Base-by-base conservation (phyloP, 2,888 invertebrate genomes). In the Idaea aversata region DNA sequence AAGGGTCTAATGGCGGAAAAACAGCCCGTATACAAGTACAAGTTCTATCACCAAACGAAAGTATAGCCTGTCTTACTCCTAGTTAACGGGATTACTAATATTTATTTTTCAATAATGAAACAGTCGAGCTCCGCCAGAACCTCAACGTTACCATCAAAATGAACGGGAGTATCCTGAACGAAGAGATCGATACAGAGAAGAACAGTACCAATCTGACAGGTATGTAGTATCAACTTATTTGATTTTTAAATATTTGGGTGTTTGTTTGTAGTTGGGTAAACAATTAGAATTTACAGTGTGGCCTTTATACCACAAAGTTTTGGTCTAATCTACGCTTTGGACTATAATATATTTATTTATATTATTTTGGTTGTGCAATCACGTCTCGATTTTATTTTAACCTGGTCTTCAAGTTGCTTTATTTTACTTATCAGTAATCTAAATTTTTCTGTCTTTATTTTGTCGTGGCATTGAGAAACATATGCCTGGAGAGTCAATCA, bases 161-260 rank as follows among this genome's bases (percentile, higher is more conserved):
- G 69, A 69, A 47, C 78, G 79, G 4, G 88, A 89, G 68, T 88
- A 77, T 71, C 81, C 79, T 6, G 91, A 88, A 60, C 86, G 85
- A 81, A 87, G 86, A 77, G 90, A 91, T 69, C 87, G 84, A 65
- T 90, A 79, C 74, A 84, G 81, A 35, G 89, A 90, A 74, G 88
- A 91, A 15, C 76, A 72, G 65, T 86, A 78, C 67, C 72, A 84
- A 34, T 66, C 82, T n/a, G 90, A 90, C 65, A 87, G 90, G 91
- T 91, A 84, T 68, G 78, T 80, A 67, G 78, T 80, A 63, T 7
- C 25, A 57, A 34, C n/a, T 35, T 5, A 15, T 10, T 15, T 47
- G 57, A 35, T 47, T 36, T 57, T 25, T 70, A 61, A 15, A 34
- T 35, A 25, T 25, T 25, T 25, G 25, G 25, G 25, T 60, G 47